Evolutionary conservation across 1,140 invertebrate species (phyloP).

Genomic region (Thaumetopoea pityocampa): DNA sequence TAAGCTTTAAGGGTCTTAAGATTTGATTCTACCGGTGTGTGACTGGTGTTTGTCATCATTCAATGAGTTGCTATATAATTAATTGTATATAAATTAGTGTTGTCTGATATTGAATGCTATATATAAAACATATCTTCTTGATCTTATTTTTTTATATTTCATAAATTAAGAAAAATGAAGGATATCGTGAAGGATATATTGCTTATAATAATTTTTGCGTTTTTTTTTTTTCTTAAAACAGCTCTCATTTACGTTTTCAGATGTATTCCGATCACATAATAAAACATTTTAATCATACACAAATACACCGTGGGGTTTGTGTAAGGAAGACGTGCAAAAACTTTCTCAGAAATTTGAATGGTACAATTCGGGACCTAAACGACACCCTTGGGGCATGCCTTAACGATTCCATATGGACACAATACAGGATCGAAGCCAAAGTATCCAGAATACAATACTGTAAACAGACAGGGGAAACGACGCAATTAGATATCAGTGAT

Average conservation of each 20-base stretch:
- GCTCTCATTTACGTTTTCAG: slow-evolving; percentile 36
- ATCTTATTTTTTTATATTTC: no score
- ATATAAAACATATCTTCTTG: no score
- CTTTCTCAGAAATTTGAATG: slow-evolving; percentile 18
- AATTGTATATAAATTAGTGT: no score
- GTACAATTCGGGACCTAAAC: slow-evolving; percentile 12
- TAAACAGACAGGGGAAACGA: slow-evolving; percentile 14
- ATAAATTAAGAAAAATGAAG: not conserved
- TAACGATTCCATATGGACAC: slow-evolving; percentile 23
- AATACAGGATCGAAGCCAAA: slow-evolving; percentile 24
- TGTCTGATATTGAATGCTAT: no score
- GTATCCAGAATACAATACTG: slow-evolving; percentile 24
- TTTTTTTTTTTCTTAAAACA: no score
- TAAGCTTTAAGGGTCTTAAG: slow-evolving; percentile 11
- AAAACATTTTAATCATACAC: slow-evolving; percentile 75
- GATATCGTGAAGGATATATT: not conserved
- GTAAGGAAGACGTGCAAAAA: slow-evolving; percentile 42
- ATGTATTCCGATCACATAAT: slow-evolving; percentile 53
- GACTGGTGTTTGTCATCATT: not conserved
- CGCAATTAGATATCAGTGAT: slow-evolving; percentile 22
- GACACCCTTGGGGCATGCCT: slow-evolving; percentile 26
- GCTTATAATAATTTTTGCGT: no score
- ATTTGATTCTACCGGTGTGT: not conserved
- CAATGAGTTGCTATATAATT: not conserved
- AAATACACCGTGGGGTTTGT: slow-evolving; percentile 72